Percentiles rank a stretch among this genome's conserved stretches.
phyloP scores from a whole-genome alignment of 2,797 vertebrate genomes.

The Rhadinocentrus ornatus region DNA sequence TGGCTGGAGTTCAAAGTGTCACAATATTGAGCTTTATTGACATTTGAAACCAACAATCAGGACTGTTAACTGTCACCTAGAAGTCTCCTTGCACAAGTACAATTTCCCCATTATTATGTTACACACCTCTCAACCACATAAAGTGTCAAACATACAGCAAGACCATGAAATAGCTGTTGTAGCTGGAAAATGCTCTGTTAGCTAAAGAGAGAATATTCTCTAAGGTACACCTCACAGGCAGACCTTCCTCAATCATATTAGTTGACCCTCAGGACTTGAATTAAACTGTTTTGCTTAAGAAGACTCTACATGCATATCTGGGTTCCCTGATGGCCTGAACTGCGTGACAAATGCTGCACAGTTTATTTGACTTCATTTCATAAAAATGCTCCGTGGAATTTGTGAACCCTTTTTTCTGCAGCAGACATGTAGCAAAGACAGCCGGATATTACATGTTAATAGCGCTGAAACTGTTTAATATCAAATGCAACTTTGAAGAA shows the following conservation, averaged over 20 bases:
- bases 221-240: not conserved
- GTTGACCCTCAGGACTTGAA: constrained; percentile 7
- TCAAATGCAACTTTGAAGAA: constrained; percentile 10
- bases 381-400: not conserved
- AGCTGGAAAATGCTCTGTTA: not conserved
- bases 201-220: not conserved
- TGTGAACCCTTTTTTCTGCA: not conserved
- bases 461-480: not conserved
- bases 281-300: constrained; percentile 9
- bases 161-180: not conserved
- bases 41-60: constrained; percentile 42
- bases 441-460: not conserved
- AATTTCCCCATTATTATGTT: constrained; percentile 16
- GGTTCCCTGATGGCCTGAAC: not conserved
- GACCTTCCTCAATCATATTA: constrained; percentile 3
- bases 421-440: not conserved
- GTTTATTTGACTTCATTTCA: constrained; percentile 13
- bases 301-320: not conserved
- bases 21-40: constrained; percentile 34
- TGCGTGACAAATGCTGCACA: not conserved
- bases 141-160: constrained; percentile 5
- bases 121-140: not conserved
- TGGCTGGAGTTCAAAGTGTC: constrained; percentile 31
- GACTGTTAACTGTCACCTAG: constrained; percentile 36
- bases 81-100: constrained; percentile 14